Conservation (phyloP, 2,797 vertebrate species). For the Pitangus sulphuratus region DNA sequence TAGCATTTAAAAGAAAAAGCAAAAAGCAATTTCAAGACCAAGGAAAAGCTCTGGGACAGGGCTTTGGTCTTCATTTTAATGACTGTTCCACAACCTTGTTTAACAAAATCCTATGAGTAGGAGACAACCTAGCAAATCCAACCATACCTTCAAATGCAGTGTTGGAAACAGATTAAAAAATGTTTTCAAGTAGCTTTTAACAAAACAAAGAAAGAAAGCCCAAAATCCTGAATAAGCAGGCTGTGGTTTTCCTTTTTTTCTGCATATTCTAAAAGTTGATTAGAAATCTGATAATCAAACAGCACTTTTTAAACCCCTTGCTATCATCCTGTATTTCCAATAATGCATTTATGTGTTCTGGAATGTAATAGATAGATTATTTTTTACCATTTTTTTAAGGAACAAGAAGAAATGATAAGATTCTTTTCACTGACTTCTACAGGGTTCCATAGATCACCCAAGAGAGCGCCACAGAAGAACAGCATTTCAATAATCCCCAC, state of each 20-base stretch:
- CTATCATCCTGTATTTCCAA: not conserved
- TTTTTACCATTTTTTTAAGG: not conserved
- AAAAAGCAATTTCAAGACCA: not conserved
- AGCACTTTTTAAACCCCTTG: not conserved
- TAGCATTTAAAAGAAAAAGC: not conserved
- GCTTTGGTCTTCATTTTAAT: not conserved
- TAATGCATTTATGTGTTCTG: not conserved
- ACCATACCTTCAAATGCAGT: not conserved
- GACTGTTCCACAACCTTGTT: not conserved
- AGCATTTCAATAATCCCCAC: constrained; percentile 19
- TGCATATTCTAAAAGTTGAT: not conserved
- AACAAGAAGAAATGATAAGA: not conserved
- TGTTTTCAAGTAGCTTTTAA: not conserved
- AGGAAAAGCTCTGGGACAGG: not conserved
- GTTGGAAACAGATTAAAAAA: not conserved
- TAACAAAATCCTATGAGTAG: not conserved
- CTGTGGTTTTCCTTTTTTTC: rapidly evolving
- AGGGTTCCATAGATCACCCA: constrained; percentile 6
- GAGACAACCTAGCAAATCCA: not conserved
- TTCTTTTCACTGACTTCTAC: not conserved
- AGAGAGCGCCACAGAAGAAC: not conserved
- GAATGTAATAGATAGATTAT: not conserved
- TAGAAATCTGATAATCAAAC: not conserved
- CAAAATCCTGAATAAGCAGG: not conserved
- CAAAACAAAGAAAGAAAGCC: not conserved